Base-by-base conservation (phyloP, 2,888 invertebrate genomes). In the Diploptera punctata region DNA sequence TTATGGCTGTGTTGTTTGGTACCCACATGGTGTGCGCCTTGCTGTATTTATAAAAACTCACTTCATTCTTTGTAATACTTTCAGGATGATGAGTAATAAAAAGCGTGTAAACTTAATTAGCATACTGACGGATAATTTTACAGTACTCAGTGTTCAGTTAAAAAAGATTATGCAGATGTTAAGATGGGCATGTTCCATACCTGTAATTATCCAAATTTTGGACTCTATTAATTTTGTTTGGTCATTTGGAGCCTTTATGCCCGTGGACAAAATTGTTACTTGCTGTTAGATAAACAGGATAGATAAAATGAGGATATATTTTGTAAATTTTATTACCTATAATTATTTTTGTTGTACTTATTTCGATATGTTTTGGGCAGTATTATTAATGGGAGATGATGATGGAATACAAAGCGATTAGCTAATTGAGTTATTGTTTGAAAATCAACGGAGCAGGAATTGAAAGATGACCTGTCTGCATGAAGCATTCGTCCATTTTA, bases 71-170 rank as follows among this genome's bases (percentile, higher is more conserved):
- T 10, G 24, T 54, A 54, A 54, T 4, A 19, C 18, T 49, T 44
- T 49, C 33, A 33, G 33, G 33, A 33, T 2, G 44, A 18, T 49
- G 19, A 18, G 18, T 18, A n/a, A 49, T 19, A 54, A 54, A 54
- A 54, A 54, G 24, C 10, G n/a, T 10, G 4, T 3, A 54, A 3
- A 24, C 54, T 24, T 24, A 54, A 54, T 54, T 54, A 54, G 24
- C 54, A 54, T 54, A 54, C 54, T 24, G 54, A 24, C 16, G 24
- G 47, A 47, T 54, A 54, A 54, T 54, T 54, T 24, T 54, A 54
- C 10, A 54, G 24, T 24, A 24, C 10, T 18, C 54, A 4, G 33
- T 10, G 5, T 10, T 24, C 21, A 13, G 24, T 10, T 24, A 47
- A n/a, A 10, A 47, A 47, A 47, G n/a, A 47, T 13, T n/a, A 9